These are phyloP conservation scores for Pollenia griseotomentosa DNA, from an alignment of 2,888 invertebrate genomes.

Conservation along the genomic window DNA sequence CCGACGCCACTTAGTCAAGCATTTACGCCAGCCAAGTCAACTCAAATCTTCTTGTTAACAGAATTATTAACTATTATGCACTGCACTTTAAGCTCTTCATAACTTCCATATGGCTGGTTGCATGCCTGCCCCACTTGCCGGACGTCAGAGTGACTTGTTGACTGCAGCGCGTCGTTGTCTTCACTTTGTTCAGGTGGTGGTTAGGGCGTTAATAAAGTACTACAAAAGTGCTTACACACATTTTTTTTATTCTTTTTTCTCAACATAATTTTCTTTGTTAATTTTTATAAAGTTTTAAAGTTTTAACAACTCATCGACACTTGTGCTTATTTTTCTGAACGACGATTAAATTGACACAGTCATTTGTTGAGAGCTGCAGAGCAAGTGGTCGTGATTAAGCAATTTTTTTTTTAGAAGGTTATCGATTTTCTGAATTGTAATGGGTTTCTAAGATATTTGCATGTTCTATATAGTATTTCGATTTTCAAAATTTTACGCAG, in stretches of 20 bases:
- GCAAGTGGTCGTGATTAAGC: neutral
- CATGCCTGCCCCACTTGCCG: slow-evolving; percentile 10
- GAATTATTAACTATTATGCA: slow-evolving; percentile 64
- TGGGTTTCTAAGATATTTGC: too few species aligned
- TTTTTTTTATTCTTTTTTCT: slow-evolving; percentile 13
- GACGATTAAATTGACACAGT: slow-evolving; percentile 12
- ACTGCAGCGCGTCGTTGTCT: slow-evolving; percentile 32
- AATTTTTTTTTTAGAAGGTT: neutral
- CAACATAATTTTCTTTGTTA: neutral
- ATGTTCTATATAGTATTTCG: too few species aligned
- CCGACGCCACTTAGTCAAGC: slow-evolving; percentile 54
- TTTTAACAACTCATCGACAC: slow-evolving; percentile 42
- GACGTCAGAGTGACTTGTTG: slow-evolving; percentile 32
- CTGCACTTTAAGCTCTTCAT: slow-evolving; percentile 41
- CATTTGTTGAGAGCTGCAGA: neutral
- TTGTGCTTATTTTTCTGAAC: slow-evolving; percentile 25
- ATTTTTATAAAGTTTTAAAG: slow-evolving; percentile 4
- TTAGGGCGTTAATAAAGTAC: slow-evolving; percentile 53
- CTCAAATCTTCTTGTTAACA: slow-evolving; percentile 60
- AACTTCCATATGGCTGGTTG: slow-evolving; percentile 37
- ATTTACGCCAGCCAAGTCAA: slow-evolving; percentile 45
- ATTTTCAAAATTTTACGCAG: too few species aligned
- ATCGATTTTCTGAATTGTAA: too few species aligned
- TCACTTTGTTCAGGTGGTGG: slow-evolving; percentile 52
- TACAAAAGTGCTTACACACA: neutral